These are phyloP conservation scores for Idaea biselata DNA, from an alignment of 2,888 invertebrate genomes.

Conservation along the genomic window DNA sequence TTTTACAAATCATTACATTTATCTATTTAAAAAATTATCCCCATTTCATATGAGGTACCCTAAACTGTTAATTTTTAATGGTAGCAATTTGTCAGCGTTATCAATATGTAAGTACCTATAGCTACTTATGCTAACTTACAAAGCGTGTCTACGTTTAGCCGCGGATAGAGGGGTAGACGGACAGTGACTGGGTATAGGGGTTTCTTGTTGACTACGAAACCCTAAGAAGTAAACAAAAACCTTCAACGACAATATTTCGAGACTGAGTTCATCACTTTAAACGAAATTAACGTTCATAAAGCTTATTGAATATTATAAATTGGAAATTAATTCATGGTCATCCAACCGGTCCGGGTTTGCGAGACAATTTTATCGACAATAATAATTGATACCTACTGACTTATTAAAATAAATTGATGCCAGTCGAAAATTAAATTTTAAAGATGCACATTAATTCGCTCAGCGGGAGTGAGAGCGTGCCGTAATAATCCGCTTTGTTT, in stretches of 20 bases:
- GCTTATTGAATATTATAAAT: neutral
- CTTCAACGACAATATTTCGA: neutral
- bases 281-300: neutral
- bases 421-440: constrained; percentile 44
- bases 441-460: constrained; percentile 50
- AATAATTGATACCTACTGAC: constrained; percentile 21
- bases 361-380: constrained; percentile 6
- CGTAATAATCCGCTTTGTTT: constrained; percentile 63
- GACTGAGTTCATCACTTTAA: neutral
- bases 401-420: constrained; percentile 36
- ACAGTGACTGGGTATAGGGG: too few relatives aligned
- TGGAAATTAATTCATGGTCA: constrained; percentile 3
- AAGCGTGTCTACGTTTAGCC: too few relatives aligned
- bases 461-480: constrained; percentile 39
- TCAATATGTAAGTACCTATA: too few relatives aligned
- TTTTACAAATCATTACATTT: too few relatives aligned
- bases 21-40: too few relatives aligned
- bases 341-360: constrained; percentile 5
- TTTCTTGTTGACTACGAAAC: too few relatives aligned
- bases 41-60: too few relatives aligned
- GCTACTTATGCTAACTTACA: too few relatives aligned
- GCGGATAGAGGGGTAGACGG: too few relatives aligned
- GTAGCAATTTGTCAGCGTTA: too few relatives aligned
- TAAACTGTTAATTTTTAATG: too few relatives aligned
- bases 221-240: neutral